Conservation (phyloP, 2,797 vertebrate species). For the Garrulus glandarius region DNA sequence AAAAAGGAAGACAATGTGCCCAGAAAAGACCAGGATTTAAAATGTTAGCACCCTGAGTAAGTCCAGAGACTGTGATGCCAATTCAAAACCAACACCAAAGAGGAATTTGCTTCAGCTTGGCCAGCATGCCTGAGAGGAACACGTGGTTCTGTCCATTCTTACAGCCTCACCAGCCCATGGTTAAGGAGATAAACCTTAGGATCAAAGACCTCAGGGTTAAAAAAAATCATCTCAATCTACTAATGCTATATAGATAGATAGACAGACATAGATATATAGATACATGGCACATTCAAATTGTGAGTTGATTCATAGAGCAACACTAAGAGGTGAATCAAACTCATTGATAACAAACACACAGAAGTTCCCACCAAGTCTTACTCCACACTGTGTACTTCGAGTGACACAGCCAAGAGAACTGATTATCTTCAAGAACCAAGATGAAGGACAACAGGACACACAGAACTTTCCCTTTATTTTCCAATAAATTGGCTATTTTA, state of each 20-base stretch:
- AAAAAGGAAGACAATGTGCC: neutral
- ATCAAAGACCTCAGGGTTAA: neutral
- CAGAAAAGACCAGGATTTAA: neutral
- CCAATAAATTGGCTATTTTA: neutral
- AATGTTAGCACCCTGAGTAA: neutral
- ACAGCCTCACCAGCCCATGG: neutral
- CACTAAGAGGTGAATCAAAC: neutral
- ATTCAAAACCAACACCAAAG: neutral
- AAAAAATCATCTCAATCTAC: neutral
- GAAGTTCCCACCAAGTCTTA: neutral
- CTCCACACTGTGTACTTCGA: neutral
- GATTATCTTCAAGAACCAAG: neutral
- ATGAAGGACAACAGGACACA: neutral
- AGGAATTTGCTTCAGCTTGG: neutral
- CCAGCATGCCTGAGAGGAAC: neutral
- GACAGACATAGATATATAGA: neutral
- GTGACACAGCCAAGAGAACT: neutral
- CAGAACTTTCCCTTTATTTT: neutral
- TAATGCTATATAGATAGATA: neutral
- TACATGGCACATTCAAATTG: neutral
- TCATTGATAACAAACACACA: neutral
- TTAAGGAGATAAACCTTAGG: neutral
- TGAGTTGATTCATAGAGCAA: fast-evolving
- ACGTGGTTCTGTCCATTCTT: neutral
- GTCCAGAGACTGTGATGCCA: neutral